Percentiles rank a stretch among this genome's conserved stretches.
phyloP scores from a whole-genome alignment of 2,888 invertebrate species.

The Cryptocheilus praepositus region DNA sequence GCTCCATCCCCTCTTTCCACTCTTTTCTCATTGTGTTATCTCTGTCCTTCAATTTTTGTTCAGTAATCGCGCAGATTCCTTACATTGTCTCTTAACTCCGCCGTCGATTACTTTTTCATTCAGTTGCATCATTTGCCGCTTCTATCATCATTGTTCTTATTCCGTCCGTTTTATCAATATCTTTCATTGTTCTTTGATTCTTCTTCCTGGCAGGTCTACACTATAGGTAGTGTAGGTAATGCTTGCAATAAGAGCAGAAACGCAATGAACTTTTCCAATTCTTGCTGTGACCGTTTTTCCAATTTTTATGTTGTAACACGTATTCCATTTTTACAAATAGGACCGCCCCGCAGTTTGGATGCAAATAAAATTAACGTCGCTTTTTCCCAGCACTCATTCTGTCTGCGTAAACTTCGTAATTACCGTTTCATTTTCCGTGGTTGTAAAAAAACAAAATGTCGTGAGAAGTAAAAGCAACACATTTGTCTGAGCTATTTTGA shows the following conservation, averaged over 20 bases:
- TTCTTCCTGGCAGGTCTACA: slow-evolving; percentile 24
- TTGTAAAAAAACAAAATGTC: too few species aligned
- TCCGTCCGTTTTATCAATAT: neutral
- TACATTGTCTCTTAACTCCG: neutral
- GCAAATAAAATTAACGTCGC: slow-evolving; percentile 45
- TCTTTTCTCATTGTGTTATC: slow-evolving; percentile 14
- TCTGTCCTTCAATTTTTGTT: neutral
- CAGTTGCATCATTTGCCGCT: neutral
- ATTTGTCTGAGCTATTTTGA: too few species aligned
- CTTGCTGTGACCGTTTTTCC: slow-evolving; percentile 14
- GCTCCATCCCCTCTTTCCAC: slow-evolving; percentile 23
- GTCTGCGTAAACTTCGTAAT: too few species aligned
- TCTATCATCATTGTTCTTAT: neutral
- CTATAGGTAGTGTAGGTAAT: slow-evolving; percentile 45
- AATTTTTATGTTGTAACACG: slow-evolving; percentile 40
- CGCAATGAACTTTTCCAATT: slow-evolving; percentile 44
- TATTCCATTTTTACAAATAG: slow-evolving; percentile 7
- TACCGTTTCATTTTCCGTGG: too few species aligned
- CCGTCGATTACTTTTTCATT: slow-evolving; percentile 4
- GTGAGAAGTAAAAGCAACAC: too few species aligned
- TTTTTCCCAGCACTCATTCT: too few species aligned
- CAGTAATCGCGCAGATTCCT: too few species aligned
- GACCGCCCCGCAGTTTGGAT: neutral
- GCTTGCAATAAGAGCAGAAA: slow-evolving; percentile 41
- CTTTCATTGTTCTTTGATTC: neutral